These are phyloP conservation scores for Xiphias gladius DNA, from an alignment of 2,113 vertebrate species.

Conservation along the genomic window DNA sequence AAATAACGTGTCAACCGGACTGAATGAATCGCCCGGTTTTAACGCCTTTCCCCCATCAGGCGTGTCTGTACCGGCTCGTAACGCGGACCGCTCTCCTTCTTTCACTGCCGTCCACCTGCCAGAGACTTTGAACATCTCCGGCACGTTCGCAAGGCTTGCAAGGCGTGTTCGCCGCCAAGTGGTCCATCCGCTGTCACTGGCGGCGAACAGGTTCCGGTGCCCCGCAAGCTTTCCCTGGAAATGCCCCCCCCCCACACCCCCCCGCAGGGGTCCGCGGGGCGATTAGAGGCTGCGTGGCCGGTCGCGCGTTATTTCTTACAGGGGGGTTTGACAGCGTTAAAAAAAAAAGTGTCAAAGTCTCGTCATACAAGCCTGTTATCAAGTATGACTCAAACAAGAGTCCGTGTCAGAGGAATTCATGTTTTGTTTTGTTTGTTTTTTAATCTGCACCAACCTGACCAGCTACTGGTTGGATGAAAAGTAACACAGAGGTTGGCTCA, in stretches of 20 bases:
- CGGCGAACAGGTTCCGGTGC: neutral
- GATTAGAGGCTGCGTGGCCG: neutral
- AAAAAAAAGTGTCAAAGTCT: slow-evolving; percentile 9
- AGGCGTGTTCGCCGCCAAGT: too few species aligned
- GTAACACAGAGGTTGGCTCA: too few species aligned
- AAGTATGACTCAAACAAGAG: neutral
- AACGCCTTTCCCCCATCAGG: slow-evolving; percentile 35
- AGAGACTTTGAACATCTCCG: neutral
- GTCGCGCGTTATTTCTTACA: neutral
- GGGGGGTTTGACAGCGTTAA: neutral
- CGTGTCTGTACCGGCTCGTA: slow-evolving; percentile 11
- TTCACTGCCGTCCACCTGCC: neutral
- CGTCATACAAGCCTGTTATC: neutral
- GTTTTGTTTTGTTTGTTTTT: neutral
- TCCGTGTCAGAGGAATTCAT: neutral
- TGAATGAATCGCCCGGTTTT: slow-evolving; percentile 1
- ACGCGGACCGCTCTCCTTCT: slow-evolving; percentile 9
- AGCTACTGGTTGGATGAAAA: neutral
- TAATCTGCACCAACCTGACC: neutral
- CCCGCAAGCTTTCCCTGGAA: neutral
- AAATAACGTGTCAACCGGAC: neutral
- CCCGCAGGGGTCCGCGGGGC: too few species aligned
- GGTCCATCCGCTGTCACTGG: neutral
- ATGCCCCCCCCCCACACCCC: too few species aligned
- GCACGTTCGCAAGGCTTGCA: neutral